Conservation (phyloP, 2,888 invertebrate species). For the Ornithoptera priamus region DNA sequence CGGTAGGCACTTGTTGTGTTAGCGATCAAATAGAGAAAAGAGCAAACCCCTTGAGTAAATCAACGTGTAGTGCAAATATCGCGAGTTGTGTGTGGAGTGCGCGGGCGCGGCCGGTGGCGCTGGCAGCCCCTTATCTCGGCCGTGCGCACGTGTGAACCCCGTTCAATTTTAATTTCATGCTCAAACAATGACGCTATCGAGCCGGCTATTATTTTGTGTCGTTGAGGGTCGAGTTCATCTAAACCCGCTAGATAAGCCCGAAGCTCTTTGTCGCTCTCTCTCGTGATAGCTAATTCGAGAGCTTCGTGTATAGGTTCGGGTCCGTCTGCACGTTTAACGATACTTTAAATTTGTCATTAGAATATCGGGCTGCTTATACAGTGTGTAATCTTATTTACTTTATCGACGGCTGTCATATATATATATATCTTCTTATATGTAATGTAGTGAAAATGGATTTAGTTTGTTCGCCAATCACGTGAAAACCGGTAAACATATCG, state of each 20-base stretch:
- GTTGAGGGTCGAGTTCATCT: constrained; percentile 76
- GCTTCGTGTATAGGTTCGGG: constrained; percentile 36
- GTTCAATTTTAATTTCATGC: constrained; percentile 81
- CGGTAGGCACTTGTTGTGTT: constrained; percentile 48
- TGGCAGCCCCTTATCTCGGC: constrained; percentile 70
- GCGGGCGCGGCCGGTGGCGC: constrained; percentile 44
- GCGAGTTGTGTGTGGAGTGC: constrained; percentile 66
- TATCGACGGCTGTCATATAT: constrained; percentile 52
- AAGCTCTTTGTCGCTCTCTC: constrained; percentile 70
- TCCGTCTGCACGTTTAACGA: constrained; percentile 40
- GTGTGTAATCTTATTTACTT: constrained; percentile 50
- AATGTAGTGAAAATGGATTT: too few relatives aligned
- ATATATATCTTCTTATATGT: constrained; percentile 40
- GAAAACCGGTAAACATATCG: too few relatives aligned
- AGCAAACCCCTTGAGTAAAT: constrained; percentile 72
- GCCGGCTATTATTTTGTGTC: constrained; percentile 77
- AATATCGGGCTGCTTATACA: constrained; percentile 58
- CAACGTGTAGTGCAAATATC: constrained; percentile 59
- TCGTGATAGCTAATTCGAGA: constrained; percentile 71
- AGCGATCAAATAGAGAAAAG: constrained; percentile 70
- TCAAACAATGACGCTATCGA: constrained; percentile 80
- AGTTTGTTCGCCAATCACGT: too few relatives aligned
- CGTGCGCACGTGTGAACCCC: constrained; percentile 78
- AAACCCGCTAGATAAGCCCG: constrained; percentile 74
- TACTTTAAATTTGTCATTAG: constrained; percentile 64